These are phyloP conservation scores for Drosophila miranda DNA, from an alignment of 1,140 invertebrate species.

Conservation along the genomic window DNA sequence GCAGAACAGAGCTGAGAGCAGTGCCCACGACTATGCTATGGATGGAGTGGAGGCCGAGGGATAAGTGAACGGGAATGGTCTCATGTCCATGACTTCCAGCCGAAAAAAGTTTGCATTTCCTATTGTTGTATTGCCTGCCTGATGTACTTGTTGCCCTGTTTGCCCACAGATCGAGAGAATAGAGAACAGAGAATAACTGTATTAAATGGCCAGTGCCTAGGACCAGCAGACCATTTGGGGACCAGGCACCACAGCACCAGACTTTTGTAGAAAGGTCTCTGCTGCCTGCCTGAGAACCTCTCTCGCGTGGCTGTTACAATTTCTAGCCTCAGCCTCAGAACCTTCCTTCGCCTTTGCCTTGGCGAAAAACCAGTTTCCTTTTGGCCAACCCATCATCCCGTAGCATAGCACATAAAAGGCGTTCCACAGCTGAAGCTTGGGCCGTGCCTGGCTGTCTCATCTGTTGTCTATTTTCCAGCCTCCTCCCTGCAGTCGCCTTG, in stretches of 20 bases:
- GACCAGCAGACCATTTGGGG: conserved; percentile 28
- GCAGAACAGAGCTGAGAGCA: conserved; percentile 23
- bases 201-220: conserved; percentile 74
- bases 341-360: no score
- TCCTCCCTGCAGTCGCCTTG: conserved; percentile 31
- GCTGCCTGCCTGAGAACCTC: conserved; percentile 44
- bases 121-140: conserved; percentile 42
- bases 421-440: conserved; percentile 57
- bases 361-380: conserved; percentile 52
- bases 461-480: conserved; percentile 75
- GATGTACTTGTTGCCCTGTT: conserved; percentile 36
- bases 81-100: conserved; percentile 61
- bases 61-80: conserved; percentile 36
- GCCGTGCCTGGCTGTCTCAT: conserved; percentile 68
- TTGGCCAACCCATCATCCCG: conserved; percentile 3
- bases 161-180: conserved; percentile 9
- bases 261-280: conserved; percentile 22
- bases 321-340: conserved; percentile 16
- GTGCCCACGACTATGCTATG: conserved; percentile 3
- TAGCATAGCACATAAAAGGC: conserved; percentile 53
- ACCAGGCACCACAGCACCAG: background rate
- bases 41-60: conserved; percentile 37
- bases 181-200: conserved; percentile 66
- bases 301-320: conserved; percentile 65
- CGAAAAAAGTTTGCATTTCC: conserved; percentile 66